Base-by-base conservation (phyloP, 2,797 vertebrate species). In the Sebastes hopkinsi region DNA sequence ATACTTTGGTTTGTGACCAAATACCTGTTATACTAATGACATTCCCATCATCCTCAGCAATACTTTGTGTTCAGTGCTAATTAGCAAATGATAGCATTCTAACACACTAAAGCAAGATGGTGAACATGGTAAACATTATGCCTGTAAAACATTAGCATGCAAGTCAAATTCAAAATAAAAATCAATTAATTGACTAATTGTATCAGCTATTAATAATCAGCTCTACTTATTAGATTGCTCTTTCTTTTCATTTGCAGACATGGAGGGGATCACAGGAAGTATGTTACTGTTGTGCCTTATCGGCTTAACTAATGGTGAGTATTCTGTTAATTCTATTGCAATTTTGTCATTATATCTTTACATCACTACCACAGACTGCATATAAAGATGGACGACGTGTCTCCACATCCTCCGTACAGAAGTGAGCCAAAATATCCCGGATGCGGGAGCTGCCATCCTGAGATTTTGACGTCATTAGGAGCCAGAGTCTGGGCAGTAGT, bases 221-320 rank as follows among this genome's bases (percentile, higher is more conserved):
- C 16, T 75, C 14, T 60, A 22, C 46, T 42, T 12, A 36, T 42
- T 5, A 52, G 9, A n/a, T 14, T 30, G 29, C 1, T 69, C 3
- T 60, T 36, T 30, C 4, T 66, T 80, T 79, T 74, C 4, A 62
- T 67, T 88, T 64, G 8, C 77, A 93, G 91, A 79, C 34, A 93
- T 94, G 90, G 85, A 65, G 29, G 34, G 10, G 34, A 61, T 92
- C 50, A 65, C 25, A 71, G 65, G 50, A 72, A 23, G 68, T 12
- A 6, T 93, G 6, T 12, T 96, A 4, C 70, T 96, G 18, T 38
- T 95, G 25, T 87, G 81, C 66, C 69, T 95, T 8, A 29, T 92
- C 6, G 27, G 65, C 79, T 38, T 88, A 30, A 67, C 77, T 55
- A 62, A 83, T 56, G 92, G 95, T 95, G 36, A 89, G 91, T 84